Evolutionary conservation across 1,140 invertebrate species (phyloP), one percentile per base, ranked within the genome.

Genomic region (Sipha flava): DNA sequence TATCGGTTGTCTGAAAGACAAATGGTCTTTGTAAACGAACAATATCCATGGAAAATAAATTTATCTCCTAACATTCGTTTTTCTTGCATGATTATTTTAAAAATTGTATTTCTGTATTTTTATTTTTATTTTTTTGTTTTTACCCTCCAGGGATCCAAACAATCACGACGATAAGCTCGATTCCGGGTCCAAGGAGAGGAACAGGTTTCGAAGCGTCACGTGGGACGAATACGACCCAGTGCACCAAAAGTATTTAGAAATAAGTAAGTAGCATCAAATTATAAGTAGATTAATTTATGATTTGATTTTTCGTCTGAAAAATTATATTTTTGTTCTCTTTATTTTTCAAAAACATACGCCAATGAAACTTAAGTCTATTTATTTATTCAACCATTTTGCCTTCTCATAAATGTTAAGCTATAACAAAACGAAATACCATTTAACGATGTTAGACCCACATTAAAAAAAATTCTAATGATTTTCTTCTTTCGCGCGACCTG

Each of bases 151-250:
- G 80, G 95, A 96, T 87, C 94, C 95, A 0, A 96, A 96, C 83
- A 92, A 94, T 82, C 90, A 93, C 81, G 90, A 68, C 89, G 90
- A 79, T 91, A 92, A 82, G 90, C 92, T 81, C 88, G 90, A 2
- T 86, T 95, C 91, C 2, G 90, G 90, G 80, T 94, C 90, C 62
- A 92, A 91, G 83, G 94, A 95, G 85, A 89, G 91, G 54, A 95
- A 93, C 85, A 88, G 93, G 68, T 96, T 94, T 85, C 90, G 92
- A 73, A 92, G 90, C 72, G 90, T 94, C 80, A 89, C 90, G 2
- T 97, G 95, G 95, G 95, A 96, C 81, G 91, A 94, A 83, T 97
- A 96, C 85, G 94, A 96, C 84, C 91, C 92, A 2, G 87, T 94
- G 21, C 93, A 95, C 87, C 94, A 96, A 84, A 95, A 95, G 84